Conservation (phyloP, 1,140 invertebrate genomes). For the Cydia pomonella region DNA sequence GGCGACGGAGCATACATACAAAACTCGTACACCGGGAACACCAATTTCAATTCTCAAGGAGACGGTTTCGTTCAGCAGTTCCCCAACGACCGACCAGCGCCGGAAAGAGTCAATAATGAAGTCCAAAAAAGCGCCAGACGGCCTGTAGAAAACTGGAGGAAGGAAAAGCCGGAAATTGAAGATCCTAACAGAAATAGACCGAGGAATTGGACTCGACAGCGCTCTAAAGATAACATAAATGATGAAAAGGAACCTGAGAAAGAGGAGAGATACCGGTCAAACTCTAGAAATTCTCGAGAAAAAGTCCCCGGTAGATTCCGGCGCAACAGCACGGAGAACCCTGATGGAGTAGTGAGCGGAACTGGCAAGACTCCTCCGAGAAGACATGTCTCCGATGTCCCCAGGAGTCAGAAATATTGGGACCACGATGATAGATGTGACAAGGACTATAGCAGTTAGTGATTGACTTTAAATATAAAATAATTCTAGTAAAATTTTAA, state of each 20-base stretch:
- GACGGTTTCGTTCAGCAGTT: constrained; percentile 46
- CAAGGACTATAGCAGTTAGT: constrained; percentile 78
- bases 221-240: constrained; percentile 61
- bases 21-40: constrained; percentile 49
- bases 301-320: constrained; percentile 42
- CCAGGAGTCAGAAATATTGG: constrained; percentile 76
- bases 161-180: constrained; percentile 59
- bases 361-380: constrained; percentile 58
- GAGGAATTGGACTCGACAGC: constrained; percentile 57
- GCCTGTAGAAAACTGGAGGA: constrained; percentile 67
- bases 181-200: constrained; percentile 62
- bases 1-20: constrained; percentile 71
- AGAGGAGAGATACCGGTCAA: constrained; percentile 42
- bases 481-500: constrained; percentile 25
- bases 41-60: constrained; percentile 53
- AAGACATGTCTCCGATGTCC: constrained; percentile 71
- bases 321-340: constrained; percentile 55
- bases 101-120: constrained; percentile 65
- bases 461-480: neutral
- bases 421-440: constrained; percentile 79
- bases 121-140: constrained; percentile 56
- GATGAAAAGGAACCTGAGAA: constrained; percentile 55
- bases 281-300: constrained; percentile 50
- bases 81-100: constrained; percentile 41
- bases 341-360: constrained; percentile 35